phyloP scores from a whole-genome alignment of 53 echinoderm and acorn worm genomes.

The Temnopleurus reevesii region DNA sequence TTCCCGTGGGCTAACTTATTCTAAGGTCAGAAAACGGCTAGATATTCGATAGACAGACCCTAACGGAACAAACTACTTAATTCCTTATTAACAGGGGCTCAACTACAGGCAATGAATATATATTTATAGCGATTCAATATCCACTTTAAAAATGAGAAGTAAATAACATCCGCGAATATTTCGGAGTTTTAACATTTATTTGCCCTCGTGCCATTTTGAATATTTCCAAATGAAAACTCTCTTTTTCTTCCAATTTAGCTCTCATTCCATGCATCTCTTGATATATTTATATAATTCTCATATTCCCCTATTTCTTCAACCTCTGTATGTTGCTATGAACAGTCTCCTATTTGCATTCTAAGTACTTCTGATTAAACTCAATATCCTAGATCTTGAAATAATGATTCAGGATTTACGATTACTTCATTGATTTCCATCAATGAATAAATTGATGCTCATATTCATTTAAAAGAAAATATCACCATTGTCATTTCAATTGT shows the following conservation, averaged over 20 bases:
- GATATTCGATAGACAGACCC: neutral
- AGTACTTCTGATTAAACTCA: too few relatives aligned
- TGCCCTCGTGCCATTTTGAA: too few relatives aligned
- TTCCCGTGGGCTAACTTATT: too few relatives aligned
- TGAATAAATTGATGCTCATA: too few relatives aligned
- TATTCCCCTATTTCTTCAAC: neutral
- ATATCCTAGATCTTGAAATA: too few relatives aligned
- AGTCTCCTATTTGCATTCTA: too few relatives aligned
- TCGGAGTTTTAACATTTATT: neutral
- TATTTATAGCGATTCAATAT: neutral
- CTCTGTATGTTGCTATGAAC: neutral
- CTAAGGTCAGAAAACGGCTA: too few relatives aligned
- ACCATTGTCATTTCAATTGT: too few relatives aligned
- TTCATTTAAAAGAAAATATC: too few relatives aligned
- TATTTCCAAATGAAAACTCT: too few relatives aligned
- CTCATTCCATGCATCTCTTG: neutral
- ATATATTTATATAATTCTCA: neutral
- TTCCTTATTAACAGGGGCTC: neutral
- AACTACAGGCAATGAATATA: neutral
- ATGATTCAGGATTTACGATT: too few relatives aligned
- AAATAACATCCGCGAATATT: neutral
- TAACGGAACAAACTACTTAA: conserved; percentile 1
- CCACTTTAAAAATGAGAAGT: neutral
- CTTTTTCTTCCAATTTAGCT: neutral
- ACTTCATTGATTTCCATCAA: too few relatives aligned